A percentile compares a stretch with the other conserved stretches of the same genome.
Evolutionary conservation across 2,113 vertebrate species (phyloP).

Genomic region (Lycocorax pyrrhopterus): DNA sequence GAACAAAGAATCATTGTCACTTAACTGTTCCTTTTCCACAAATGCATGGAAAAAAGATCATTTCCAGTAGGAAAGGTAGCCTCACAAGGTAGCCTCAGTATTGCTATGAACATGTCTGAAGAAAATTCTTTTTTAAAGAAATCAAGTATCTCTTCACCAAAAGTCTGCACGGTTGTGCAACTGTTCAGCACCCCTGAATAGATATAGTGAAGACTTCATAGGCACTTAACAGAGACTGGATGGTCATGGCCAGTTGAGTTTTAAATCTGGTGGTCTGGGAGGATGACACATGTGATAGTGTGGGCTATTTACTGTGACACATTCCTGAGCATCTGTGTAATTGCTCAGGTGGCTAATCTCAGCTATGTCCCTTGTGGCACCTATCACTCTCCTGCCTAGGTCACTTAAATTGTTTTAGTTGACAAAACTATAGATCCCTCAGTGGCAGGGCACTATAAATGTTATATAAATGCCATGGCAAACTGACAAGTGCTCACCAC

Average conservation of each 20-base stretch:
- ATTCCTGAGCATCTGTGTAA: not conserved
- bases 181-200: not conserved
- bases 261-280: not conserved
- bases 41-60: fast-evolving
- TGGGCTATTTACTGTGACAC: not conserved
- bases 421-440: not conserved
- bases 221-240: not conserved
- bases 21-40: not conserved
- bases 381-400: not conserved
- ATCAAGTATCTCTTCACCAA: not conserved
- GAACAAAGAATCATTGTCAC: not conserved
- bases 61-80: not conserved
- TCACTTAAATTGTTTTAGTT: not conserved
- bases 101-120: not conserved
- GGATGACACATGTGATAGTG: not conserved
- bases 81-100: not conserved
- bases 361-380: not conserved
- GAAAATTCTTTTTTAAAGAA: not conserved
- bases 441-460: not conserved
- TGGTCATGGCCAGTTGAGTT: not conserved
- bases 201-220: not conserved
- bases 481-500: not conserved
- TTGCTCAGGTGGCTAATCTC: not conserved
- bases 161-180: not conserved
- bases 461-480: not conserved